Conservation (phyloP, 2,797 vertebrate species). For the Tadarida brasiliensis region DNA sequence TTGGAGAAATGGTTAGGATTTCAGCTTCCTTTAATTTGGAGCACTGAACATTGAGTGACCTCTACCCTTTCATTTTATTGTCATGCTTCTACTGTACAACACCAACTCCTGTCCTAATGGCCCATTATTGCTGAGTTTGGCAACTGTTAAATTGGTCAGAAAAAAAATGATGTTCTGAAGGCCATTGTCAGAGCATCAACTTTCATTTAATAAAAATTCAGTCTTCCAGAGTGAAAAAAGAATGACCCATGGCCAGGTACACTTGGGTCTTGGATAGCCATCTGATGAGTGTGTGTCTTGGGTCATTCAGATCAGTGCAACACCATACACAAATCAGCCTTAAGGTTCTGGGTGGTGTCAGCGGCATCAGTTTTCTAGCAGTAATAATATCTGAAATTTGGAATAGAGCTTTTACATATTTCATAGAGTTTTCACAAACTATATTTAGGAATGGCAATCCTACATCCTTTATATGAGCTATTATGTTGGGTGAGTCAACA, state of each 20-base stretch:
- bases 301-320: not conserved
- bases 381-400: not conserved
- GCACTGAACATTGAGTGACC: not conserved
- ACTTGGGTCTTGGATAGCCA: not conserved
- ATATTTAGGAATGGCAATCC: not conserved
- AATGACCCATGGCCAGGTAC: not conserved
- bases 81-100: not conserved
- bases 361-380: not conserved
- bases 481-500: not conserved
- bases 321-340: not conserved
- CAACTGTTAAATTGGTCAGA: not conserved
- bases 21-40: not conserved
- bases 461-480: not conserved
- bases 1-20: not conserved
- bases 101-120: not conserved
- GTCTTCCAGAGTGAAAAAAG: not conserved
- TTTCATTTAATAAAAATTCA: slow-evolving; percentile 24
- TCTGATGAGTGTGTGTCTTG: not conserved
- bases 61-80: not conserved
- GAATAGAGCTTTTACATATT: not conserved
- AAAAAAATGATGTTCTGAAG: not conserved
- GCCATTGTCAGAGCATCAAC: not conserved
- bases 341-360: not conserved
- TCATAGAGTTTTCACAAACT: not conserved
- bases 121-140: not conserved